These are phyloP conservation scores for Folsomia candida DNA, from an alignment of 2,888 invertebrate species.

Conservation along the genomic window DNA sequence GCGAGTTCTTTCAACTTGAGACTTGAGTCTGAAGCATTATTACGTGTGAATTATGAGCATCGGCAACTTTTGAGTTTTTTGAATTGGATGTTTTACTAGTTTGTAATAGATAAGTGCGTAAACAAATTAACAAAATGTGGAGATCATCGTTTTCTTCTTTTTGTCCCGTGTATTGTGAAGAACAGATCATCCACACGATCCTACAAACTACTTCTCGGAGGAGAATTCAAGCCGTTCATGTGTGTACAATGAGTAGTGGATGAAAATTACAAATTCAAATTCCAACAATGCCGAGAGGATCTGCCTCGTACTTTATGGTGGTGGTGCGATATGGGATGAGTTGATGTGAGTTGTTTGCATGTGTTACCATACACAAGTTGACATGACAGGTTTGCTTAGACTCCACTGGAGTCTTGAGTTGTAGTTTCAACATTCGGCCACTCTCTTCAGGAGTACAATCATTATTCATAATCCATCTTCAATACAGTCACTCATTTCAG, in stretches of 20 bases:
- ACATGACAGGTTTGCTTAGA: neutral
- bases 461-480: slow-evolving; percentile 4
- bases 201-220: neutral
- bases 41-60: slow-evolving; percentile 4
- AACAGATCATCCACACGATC: neutral
- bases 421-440: neutral
- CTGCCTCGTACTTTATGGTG: too few relatives aligned
- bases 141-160: neutral
- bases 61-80: neutral
- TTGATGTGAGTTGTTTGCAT: neutral
- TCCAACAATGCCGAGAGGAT: neutral
- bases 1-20: neutral
- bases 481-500: neutral
- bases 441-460: neutral
- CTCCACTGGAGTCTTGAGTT: neutral
- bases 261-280: neutral
- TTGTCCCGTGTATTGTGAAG: neutral
- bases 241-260: neutral
- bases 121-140: neutral
- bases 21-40: neutral
- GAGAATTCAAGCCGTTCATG: neutral
- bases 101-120: slow-evolving; percentile 1
- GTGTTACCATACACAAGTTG: neutral
- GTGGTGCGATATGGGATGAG: neutral
- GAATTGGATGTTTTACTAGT: neutral